Evolutionary conservation across 2,888 invertebrate genomes (phyloP).

Genomic region (Leptinotarsa haldemani): DNA sequence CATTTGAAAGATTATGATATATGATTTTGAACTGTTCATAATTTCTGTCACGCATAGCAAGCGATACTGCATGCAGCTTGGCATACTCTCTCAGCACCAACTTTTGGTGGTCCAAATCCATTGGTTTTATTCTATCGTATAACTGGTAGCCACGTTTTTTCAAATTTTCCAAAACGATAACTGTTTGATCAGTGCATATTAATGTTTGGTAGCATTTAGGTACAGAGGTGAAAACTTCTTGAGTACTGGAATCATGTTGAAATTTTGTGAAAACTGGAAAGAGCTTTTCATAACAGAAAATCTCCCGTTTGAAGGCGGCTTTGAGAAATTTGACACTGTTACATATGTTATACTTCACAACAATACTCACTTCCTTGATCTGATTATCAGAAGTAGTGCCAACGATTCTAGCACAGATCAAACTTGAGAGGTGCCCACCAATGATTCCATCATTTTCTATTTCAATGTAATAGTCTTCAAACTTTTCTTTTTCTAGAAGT

Average conservation of each 20-base stretch:
- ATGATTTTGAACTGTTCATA: slow-evolving; percentile 29
- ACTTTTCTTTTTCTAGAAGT: background rate
- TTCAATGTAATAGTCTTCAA: background rate
- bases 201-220: slow-evolving; percentile 15
- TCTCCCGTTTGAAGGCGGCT: slow-evolving; percentile 27
- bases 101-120: slow-evolving; percentile 40
- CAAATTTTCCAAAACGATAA: slow-evolving; percentile 43
- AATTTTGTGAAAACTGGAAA: slow-evolving; percentile 35
- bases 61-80: slow-evolving; percentile 47
- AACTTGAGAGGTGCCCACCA: slow-evolving; percentile 18
- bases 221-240: slow-evolving; percentile 29
- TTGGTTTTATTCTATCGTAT: slow-evolving; percentile 32
- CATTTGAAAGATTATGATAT: slow-evolving; percentile 10
- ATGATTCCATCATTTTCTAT: slow-evolving; percentile 6
- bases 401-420: background rate
- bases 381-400: background rate
- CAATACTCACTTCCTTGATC: background rate
- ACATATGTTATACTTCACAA: slow-evolving; percentile 13
- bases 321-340: slow-evolving; percentile 32
- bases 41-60: slow-evolving; percentile 38
- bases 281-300: slow-evolving; percentile 26
- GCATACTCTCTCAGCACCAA: slow-evolving; percentile 39
- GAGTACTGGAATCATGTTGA: slow-evolving; percentile 35
- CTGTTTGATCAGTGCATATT: background rate
- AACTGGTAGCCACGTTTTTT: slow-evolving; percentile 37